Base-by-base conservation (phyloP, 2,888 invertebrate genomes). In the Ischnus inquisitorius region DNA sequence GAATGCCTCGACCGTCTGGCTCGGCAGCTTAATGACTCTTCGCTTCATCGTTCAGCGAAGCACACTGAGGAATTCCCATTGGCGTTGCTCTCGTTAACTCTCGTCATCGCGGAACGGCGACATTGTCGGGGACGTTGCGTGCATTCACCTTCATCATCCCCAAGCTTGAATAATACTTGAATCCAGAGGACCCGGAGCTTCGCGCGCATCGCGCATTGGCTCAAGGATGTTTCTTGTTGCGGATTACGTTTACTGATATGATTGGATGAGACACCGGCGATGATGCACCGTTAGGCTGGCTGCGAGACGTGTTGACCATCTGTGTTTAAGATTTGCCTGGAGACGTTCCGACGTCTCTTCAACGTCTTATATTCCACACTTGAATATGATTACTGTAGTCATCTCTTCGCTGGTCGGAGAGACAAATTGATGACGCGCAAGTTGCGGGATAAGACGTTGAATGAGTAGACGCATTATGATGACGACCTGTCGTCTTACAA, bases 241-340 rank as follows among this genome's bases (percentile, higher is more conserved):
- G 19, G 51, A 67, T 34, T 22, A 22, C 19, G 60, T 62, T 72
- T 43, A 43, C 71, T 62, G 78, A 81, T 81, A 64, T 34, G 78
- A 78, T 74, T 78, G 77, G 69, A 74, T 76, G 64, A 57, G 64
- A 14, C 28, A 43, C 43, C 43, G 72, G 8, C 64, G 71, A 57
- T 57, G 79, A 68, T 69, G 64, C 57, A 84, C 84, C 84, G 84
- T 84, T 84, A 84, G 77, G 46, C 48, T 74, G 54, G 51, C 46
- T 78, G 64, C 57, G 25, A 51, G 54, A 72, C 60, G 60, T 16
- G 25, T 41, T 19, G 60, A 54, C 28, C 65, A 65, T 68, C 71
- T 46, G 43, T 60, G 54, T 41, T 72, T 54, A 43, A 19, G 12
- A 75, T 84, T 74, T 41, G 43, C 77, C 48, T 65, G 10, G 22